A percentile compares a stretch with the other conserved stretches of the same genome.
Conservation (phyloP, 2,888 invertebrate genomes). For the Pterostichus madidus region DNA sequence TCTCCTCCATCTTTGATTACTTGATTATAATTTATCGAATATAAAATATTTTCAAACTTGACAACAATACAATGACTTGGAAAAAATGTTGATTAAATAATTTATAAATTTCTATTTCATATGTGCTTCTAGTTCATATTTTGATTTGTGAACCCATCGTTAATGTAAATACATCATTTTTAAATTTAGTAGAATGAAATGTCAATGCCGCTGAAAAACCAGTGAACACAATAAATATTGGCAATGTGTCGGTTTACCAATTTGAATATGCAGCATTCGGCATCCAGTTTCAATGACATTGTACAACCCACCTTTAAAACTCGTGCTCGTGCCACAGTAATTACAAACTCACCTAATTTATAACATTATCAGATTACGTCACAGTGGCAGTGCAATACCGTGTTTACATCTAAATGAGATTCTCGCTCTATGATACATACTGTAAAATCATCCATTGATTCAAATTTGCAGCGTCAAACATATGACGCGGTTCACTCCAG, state of each 20-base stretch:
- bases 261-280: constrained; percentile 14
- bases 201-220: constrained; percentile 22
- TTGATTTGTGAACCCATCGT: constrained; percentile 30
- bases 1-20: too few species aligned
- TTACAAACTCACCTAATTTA: constrained; percentile 58
- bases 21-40: too few species aligned
- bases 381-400: constrained; percentile 27
- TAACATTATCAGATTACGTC: constrained; percentile 60
- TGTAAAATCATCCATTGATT: constrained; percentile 42
- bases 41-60: too few species aligned
- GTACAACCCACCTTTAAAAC: background rate
- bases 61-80: too few species aligned
- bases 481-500: background rate
- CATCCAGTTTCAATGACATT: background rate
- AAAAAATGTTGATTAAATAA: background rate
- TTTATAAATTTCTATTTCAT: background rate
- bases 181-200: constrained; percentile 43
- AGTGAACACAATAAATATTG: constrained; percentile 35
- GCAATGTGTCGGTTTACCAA: constrained; percentile 5
- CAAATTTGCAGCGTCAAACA: constrained; percentile 18
- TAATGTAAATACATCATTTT: constrained; percentile 15
- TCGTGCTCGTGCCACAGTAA: constrained; percentile 21
- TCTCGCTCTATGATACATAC: constrained; percentile 45
- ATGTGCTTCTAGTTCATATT: too few species aligned
- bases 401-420: constrained; percentile 64